These are phyloP conservation scores for Mormyrops attenuatus DNA, from an alignment of 2,797 vertebrate genomes.

Conservation along the genomic window DNA sequence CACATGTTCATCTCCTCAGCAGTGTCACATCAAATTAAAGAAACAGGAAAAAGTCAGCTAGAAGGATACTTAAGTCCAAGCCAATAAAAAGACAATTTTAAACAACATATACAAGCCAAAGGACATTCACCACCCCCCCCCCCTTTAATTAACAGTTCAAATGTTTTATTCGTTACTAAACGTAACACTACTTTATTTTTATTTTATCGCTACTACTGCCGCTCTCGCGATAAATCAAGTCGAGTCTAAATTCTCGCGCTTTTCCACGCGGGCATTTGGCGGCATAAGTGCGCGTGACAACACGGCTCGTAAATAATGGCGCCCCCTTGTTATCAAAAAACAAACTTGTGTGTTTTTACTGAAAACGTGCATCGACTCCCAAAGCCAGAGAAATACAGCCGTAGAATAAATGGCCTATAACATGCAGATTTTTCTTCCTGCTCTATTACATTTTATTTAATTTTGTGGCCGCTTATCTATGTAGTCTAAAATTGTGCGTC, in stretches of 20 bases:
- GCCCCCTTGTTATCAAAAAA: slow-evolving; percentile 58
- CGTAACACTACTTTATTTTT: neutral
- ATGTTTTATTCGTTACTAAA: slow-evolving; percentile 13
- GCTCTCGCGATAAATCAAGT: slow-evolving; percentile 8
- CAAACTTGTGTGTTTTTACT: slow-evolving; percentile 62
- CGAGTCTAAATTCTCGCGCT: neutral
- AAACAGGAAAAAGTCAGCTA: neutral
- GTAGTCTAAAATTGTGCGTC: neutral
- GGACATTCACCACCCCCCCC: neutral
- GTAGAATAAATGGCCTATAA: slow-evolving; percentile 43
- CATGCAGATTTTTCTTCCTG: neutral
- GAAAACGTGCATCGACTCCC: slow-evolving; percentile 52
- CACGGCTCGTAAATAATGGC: slow-evolving; percentile 45
- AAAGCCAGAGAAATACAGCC: slow-evolving; percentile 51
- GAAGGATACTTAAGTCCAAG: neutral
- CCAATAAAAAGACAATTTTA: neutral
- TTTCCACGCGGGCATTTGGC: slow-evolving; percentile 7
- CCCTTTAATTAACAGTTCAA: neutral
- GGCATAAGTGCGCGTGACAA: slow-evolving; percentile 24
- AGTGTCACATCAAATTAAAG: neutral
- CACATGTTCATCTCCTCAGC: neutral
- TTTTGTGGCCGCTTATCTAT: neutral
- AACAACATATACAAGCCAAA: neutral
- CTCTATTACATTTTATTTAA: neutral
- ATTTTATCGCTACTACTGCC: slow-evolving; percentile 1